Evolutionary conservation across 2,113 vertebrate species (phyloP).

Genomic region (Pseudorectes ferrugineus): DNA sequence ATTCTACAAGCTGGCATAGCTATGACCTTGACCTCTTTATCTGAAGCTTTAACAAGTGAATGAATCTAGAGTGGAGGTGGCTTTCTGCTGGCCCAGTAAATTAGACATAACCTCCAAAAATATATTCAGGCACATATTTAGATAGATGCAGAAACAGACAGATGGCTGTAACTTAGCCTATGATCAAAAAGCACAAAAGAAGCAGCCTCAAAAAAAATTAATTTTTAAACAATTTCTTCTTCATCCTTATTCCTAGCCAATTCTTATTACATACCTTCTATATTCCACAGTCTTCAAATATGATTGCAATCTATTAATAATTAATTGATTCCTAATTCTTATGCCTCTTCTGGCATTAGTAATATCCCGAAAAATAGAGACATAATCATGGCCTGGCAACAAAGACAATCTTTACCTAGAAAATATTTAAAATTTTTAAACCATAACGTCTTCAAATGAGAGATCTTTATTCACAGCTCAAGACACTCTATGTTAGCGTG

Average conservation of each 20-base stretch:
- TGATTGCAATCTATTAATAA: slow-evolving; percentile 15
- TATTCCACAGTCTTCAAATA: background rate
- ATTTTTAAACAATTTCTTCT: background rate
- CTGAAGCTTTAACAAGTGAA: slow-evolving; percentile 36
- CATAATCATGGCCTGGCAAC: background rate
- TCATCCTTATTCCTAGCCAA: background rate
- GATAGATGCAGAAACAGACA: background rate
- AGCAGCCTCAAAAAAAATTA: background rate
- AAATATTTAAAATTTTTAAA: background rate
- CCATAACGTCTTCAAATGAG: background rate
- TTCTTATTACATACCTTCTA: background rate
- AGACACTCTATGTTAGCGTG: background rate
- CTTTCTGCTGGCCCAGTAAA: background rate
- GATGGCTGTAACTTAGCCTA: slow-evolving; percentile 2
- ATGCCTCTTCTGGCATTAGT: background rate
- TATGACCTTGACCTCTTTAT: slow-evolving; percentile 55
- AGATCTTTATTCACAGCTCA: background rate
- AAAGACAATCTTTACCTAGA: background rate
- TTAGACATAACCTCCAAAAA: slow-evolving; percentile 18
- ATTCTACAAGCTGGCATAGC: slow-evolving; percentile 15
- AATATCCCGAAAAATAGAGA: background rate
- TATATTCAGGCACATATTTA: background rate
- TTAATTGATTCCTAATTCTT: slow-evolving; percentile 36
- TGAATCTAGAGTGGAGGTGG: slow-evolving; percentile 23
- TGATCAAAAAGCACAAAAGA: slow-evolving; percentile 18